Base-by-base conservation (phyloP, 2,888 invertebrate species). In the Harpalus rufipes region DNA sequence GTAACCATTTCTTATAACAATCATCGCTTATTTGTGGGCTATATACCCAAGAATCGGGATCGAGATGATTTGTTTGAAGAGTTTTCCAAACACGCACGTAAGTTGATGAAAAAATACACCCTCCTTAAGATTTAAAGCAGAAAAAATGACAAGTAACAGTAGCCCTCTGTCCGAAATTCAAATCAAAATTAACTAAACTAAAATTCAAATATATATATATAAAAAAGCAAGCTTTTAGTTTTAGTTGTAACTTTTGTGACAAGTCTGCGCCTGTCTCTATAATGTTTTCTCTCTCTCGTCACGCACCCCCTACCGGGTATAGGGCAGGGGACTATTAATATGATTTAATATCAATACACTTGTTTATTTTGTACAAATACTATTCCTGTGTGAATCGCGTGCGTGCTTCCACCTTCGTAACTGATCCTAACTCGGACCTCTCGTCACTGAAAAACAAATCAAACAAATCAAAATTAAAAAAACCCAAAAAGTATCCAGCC, bases 31-130 rank as follows among this genome's bases (percentile, higher is more conserved):
- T 98, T 98, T 97, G 98, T 98, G 95, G 98, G 98, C 94, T 98
- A 98, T 97, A 98, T 98, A 95, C 98, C 98, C 95, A 98, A 98
- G 96, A 98, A 97, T 96, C 97, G 98, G 96, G 97, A 97, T 95
- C 97, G 96, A 95, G 98, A 98, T 94, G 98, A 98, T 96, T 97
- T 98, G 94, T 96, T 96, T 95, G 98, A 98, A 96, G 98, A 98
- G 95, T 98, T 98, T 96, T 95, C 97, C 94, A 98, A 97, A 95
- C 97, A 97, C 95, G 97, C 98, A 97, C 98, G 98, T 98, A 97
- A 97, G 97, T 97, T 95, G 94, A 93, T 84, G 63, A 84, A 84
- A 21, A 74, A 83, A 78, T 83, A 87, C 86, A 87, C 87, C 86
- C 87, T 58, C 72, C 72, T 74, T 74, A 56, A 78, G 78, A 78